Evolutionary conservation across 2,113 vertebrate species (phyloP), one percentile per base, ranked within the genome.

Genomic region (Maccullochella peelii): DNA sequence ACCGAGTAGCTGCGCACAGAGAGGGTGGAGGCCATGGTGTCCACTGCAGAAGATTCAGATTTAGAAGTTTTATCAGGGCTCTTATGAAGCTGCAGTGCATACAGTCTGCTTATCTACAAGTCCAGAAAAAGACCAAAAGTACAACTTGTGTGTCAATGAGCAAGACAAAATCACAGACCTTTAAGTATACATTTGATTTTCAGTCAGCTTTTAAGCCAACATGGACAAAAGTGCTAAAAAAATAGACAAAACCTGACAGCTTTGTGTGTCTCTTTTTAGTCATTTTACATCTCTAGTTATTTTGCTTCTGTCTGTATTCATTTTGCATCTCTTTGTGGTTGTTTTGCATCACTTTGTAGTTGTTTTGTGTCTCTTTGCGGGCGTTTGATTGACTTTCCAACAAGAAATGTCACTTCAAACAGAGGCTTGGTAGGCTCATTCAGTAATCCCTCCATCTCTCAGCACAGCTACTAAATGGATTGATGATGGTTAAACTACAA

Each of bases 21-120:
- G 67, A 91, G 66, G 36, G 90, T 91, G 59, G 94, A 94, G 25
- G 93, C 88, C 95, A 96, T 96, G 52, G 73, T 94, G 82, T 82
- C 73, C 42, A 47, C 91, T 91, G 87, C 69, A 70, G 58, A 40
- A 62, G 49, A 38, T 16, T 23, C 8, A 58, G 2, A 33, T 33
- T 33, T 33, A 63, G 52, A 38, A 42, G 14, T 30, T 42, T 54
- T 16, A 42, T 12, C 2, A 5, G 23, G 12, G 59, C 33, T 59
- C 20, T 62, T 15, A 47, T 54, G 12, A 73, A 61, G 18, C 15
- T 72, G 5, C 33, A 33, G 3, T 33, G 5, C 14, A 47, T 2
- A n/a, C n/a, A n/a, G 11, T 16, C 25, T 27, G 2, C 5, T 23
- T 11, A 8, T 54, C 21, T 16, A 33, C 15, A 77, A 15, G 7